These are phyloP conservation scores for Nibea albiflora DNA, from an alignment of 2,113 vertebrate species.

Conservation along the genomic window DNA sequence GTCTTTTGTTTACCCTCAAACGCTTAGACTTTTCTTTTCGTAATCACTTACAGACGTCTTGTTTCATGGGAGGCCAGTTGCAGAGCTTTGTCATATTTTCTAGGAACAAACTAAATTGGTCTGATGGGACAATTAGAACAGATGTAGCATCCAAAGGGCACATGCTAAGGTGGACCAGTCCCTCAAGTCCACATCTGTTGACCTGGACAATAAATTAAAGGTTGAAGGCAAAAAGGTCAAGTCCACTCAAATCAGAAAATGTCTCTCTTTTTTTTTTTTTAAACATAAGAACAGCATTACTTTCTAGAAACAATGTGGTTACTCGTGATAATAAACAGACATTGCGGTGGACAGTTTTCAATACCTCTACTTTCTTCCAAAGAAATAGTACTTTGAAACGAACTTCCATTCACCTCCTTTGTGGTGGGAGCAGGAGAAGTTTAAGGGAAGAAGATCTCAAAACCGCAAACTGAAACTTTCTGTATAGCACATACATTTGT, in stretches of 20 bases:
- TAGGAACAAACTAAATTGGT: not conserved
- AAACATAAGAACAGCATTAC: not conserved
- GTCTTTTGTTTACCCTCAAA: not conserved
- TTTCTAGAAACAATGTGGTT: slow-evolving; percentile 2
- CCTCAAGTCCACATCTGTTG: not conserved
- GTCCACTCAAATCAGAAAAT: not conserved
- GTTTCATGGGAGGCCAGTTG: slow-evolving; percentile 1
- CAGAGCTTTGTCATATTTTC: not conserved
- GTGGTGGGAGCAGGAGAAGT: not conserved
- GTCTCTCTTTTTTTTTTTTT: too few relatives aligned
- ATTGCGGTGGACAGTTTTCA: not conserved
- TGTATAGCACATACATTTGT: not conserved
- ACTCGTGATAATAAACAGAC: slow-evolving; percentile 2
- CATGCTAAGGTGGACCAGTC: not conserved
- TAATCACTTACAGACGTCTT: not conserved
- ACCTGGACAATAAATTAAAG: not conserved
- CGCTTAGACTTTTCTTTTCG: not conserved
- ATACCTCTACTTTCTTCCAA: not conserved
- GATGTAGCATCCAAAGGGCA: not conserved
- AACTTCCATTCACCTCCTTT: not conserved
- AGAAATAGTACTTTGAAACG: not conserved
- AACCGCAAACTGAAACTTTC: not conserved
- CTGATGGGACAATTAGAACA: not conserved
- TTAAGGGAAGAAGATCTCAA: not conserved
- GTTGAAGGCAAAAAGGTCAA: not conserved